phyloP scores from a whole-genome alignment of 2,888 invertebrate species.

The Ditula angustiorana region DNA sequence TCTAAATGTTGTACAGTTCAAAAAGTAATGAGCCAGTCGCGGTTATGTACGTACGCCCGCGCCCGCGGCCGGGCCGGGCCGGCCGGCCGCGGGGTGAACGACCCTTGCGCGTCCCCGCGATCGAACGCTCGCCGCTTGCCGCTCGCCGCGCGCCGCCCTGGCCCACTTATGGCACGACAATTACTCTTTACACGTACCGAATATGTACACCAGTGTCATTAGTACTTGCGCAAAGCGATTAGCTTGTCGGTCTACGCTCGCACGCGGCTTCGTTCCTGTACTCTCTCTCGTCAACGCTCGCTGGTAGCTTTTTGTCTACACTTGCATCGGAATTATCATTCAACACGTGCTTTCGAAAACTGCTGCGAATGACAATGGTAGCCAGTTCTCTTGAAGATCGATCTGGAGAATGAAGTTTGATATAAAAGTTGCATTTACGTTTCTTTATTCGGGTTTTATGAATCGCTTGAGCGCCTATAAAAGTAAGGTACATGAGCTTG shows the following conservation, averaged over 20 bases:
- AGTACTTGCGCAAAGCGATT: slow-evolving; percentile 27
- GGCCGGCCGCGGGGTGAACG: slow-evolving; percentile 68
- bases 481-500: slow-evolving; percentile 22
- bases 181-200: slow-evolving; percentile 41
- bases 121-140: slow-evolving; percentile 64
- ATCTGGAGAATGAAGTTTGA: no score
- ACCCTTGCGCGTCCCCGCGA: slow-evolving; percentile 77
- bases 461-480: slow-evolving; percentile 20
- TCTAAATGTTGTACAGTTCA: slow-evolving; percentile 41
- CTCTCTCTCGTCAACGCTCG: background rate
- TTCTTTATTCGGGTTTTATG: no score
- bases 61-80: slow-evolving; percentile 55
- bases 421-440: no score
- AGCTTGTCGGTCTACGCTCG: background rate
- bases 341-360: slow-evolving; percentile 5
- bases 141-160: slow-evolving; percentile 55
- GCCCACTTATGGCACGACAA: slow-evolving; percentile 43
- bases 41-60: slow-evolving; percentile 46
- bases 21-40: slow-evolving; percentile 42
- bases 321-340: background rate
- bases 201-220: slow-evolving; percentile 35
- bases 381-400: no score
- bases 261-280: background rate
- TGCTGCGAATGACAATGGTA: background rate
- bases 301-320: background rate